These are phyloP conservation scores for Medauroidea extradentata DNA, from an alignment of 1,140 invertebrate species.

Conservation along the genomic window DNA sequence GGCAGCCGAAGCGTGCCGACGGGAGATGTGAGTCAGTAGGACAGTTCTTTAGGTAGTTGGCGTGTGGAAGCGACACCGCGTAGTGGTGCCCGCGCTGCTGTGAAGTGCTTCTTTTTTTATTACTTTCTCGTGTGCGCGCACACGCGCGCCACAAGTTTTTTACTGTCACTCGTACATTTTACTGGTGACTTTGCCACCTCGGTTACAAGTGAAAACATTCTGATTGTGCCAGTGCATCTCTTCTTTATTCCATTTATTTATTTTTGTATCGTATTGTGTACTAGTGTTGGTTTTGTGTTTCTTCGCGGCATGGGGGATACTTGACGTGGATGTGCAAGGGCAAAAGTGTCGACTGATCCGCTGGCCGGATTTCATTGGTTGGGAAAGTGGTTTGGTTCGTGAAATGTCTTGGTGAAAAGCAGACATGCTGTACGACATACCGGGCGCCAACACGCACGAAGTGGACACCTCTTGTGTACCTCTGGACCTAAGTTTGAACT, in stretches of 20 bases:
- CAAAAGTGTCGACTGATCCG: neutral
- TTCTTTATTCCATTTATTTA: no score
- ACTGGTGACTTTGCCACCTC: no score
- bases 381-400: neutral
- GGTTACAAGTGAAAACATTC: no score
- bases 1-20: slow-evolving; percentile 1
- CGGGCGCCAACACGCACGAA: slow-evolving; percentile 22
- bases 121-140: no score
- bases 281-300: no score
- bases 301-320: no score
- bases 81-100: neutral
- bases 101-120: no score
- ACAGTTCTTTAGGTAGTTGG: slow-evolving; percentile 4
- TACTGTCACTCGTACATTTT: no score
- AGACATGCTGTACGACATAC: neutral
- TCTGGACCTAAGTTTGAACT: slow-evolving; percentile 54
- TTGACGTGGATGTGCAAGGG: neutral
- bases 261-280: no score
- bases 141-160: no score
- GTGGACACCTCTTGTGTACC: slow-evolving; percentile 48
- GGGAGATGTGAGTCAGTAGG: slow-evolving; percentile 15
- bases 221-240: no score
- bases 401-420: neutral
- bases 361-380: neutral
- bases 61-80: slow-evolving; percentile 3